phyloP scores from a whole-genome alignment of 2,888 invertebrate species.

The Caenorhabditis virilis region DNA sequence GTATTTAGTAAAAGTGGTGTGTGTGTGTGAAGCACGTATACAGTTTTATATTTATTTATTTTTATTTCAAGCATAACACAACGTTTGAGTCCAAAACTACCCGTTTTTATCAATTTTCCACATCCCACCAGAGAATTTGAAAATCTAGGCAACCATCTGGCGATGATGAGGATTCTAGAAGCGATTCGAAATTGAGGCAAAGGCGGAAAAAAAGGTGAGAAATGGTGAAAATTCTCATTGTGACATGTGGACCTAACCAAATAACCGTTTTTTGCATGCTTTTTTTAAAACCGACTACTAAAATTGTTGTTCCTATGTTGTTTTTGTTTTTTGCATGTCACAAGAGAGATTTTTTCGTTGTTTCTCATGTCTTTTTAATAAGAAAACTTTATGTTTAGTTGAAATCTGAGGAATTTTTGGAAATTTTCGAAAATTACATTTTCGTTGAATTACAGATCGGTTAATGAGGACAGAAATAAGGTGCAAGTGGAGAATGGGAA shows the following conservation, averaged over 20 bases:
- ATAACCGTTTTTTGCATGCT: background rate
- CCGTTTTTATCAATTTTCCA: no score
- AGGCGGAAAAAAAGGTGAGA: conserved; percentile 5
- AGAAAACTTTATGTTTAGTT: background rate
- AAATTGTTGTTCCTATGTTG: no score
- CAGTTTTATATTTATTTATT: no score
- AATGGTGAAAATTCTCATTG: conserved; percentile 1
- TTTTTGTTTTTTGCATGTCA: background rate
- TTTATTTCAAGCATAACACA: no score
- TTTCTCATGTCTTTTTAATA: background rate
- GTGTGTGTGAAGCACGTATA: no score
- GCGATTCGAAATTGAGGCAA: background rate
- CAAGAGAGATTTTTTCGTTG: conserved; percentile 1
- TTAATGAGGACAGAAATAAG: conserved; percentile 23
- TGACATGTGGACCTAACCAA: background rate
- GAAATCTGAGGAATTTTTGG: background rate
- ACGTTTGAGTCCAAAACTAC: no score
- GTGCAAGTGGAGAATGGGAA: conserved; percentile 12
- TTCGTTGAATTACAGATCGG: conserved; percentile 32
- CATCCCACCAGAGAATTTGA: no score
- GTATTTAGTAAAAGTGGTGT: no score
- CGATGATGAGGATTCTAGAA: no score
- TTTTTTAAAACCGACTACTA: background rate
- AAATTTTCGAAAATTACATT: background rate
- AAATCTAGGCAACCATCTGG: no score